Evolutionary conservation across 2,797 vertebrate genomes (phyloP).

Genomic region (Sebastes kiyomatsui): DNA sequence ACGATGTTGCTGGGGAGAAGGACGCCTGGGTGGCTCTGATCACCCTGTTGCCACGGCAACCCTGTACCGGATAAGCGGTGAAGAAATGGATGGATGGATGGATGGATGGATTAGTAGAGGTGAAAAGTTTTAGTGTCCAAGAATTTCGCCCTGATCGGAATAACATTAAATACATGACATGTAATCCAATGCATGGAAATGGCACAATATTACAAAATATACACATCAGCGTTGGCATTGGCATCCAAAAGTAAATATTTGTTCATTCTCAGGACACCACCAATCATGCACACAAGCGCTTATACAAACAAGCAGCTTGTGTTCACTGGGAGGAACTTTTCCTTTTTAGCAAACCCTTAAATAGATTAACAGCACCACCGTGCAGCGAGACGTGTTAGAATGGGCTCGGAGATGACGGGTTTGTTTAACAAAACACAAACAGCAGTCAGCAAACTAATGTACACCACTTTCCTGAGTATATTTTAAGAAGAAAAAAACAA

Average conservation of each 20-base stretch:
- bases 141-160: neutral
- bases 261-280: neutral
- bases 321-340: constrained; percentile 29
- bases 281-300: constrained; percentile 5
- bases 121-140: neutral
- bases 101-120: neutral
- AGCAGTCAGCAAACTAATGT: constrained; percentile 5
- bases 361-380: constrained; percentile 55
- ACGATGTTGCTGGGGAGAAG: neutral
- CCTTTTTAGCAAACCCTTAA: constrained; percentile 52
- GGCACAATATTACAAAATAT: neutral
- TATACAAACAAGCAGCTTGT: constrained; percentile 15
- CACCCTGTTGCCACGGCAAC: constrained; percentile 42
- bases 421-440: constrained; percentile 50
- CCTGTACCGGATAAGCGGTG: neutral
- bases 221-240: neutral
- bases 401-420: neutral
- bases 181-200: neutral
- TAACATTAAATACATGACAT: neutral
- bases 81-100: neutral
- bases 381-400: constrained; percentile 21
- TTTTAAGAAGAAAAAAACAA: neutral
- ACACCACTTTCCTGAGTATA: neutral
- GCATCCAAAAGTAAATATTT: neutral
- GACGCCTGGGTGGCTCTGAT: constrained; percentile 25